Conservation (phyloP, 2,888 invertebrate species). For the Epiblema foenella region DNA sequence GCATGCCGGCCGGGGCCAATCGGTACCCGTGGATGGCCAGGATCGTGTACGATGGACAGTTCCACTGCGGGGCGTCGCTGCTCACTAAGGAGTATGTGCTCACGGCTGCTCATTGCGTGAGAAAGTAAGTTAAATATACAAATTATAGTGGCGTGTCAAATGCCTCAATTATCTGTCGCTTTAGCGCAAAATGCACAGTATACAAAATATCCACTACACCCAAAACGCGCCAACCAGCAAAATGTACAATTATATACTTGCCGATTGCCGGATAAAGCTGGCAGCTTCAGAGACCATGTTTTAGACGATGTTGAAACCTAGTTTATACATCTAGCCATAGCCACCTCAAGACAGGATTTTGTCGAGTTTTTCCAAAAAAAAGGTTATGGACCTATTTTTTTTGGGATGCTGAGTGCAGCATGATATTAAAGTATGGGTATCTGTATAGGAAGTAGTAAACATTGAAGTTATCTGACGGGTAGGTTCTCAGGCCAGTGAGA, state of each 20-base stretch:
- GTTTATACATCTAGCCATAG: too few species aligned
- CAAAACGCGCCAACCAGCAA: too few species aligned
- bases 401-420: too few species aligned
- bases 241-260: background rate
- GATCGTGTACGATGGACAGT: slow-evolving; percentile 94
- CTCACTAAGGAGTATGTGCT: slow-evolving; percentile 93
- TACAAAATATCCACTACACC: too few species aligned
- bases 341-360: too few species aligned
- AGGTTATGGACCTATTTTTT: too few species aligned
- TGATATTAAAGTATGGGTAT: slow-evolving; percentile 17
- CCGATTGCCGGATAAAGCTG: too few species aligned
- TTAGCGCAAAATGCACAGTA: too few species aligned
- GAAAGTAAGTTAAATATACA: slow-evolving; percentile 81
- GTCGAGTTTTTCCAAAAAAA: too few species aligned
- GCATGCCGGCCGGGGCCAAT: slow-evolving; percentile 91
- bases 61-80: slow-evolving; percentile 94
- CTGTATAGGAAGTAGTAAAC: slow-evolving; percentile 13
- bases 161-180: too few species aligned
- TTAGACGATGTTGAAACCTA: too few species aligned
- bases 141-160: background rate
- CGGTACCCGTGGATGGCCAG: slow-evolving; percentile 95
- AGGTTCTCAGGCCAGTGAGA: slow-evolving; percentile 16
- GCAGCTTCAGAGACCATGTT: too few species aligned
- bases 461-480: background rate
- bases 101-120: slow-evolving; percentile 94